Base-by-base conservation (phyloP, 1,140 invertebrate species). In the Aphaenogaster ashmeadi region DNA sequence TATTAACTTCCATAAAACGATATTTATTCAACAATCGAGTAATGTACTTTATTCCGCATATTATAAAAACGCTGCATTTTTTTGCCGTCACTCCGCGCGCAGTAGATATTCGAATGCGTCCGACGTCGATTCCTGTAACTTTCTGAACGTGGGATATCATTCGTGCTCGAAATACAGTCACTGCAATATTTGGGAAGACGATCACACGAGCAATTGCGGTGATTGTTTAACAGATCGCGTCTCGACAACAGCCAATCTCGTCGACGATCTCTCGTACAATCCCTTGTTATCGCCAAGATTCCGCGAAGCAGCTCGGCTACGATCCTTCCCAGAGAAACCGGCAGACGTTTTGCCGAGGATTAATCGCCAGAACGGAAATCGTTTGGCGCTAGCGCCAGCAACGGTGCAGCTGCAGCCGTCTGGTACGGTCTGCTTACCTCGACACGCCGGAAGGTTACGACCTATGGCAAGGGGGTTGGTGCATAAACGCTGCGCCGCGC, bases 311-410 rank as follows among this genome's bases (percentile, higher is more conserved):
- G 36, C 74, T 9, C 72, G 44, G 44, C 33, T 66, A 36, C 36
- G 67, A 83, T 60, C 27, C 67, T 47, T 64, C 52, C 41, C 21
- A 60, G 87, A 79, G 74, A 87, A 27, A 71, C 83, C 52, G 18
- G 77, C 47, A 54, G 56, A 71, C 62, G 62, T 89, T 90, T 81
- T 41, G 56, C 50, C 41, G 64, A 44, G 87, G 50, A 83, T 90
- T 90, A 91, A 91, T 91, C 87, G 90, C 54, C 74, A 84, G 83
- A 88, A 91, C 90, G 88, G 90, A 91, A 91, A 91, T 91, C 88
- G 83, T 88, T 85, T 67, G 88, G 81, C 79, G 85, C 74, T 69
- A 79, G 52, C 54, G 67, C 54, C 79, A 75, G 72, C 47, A 47
- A 74, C 58, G 66, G 38, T 41, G 80, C 88, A 87, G 81, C 88